Evolutionary conservation across 2,797 vertebrate genomes (phyloP).

Genomic region (Darevskia mixta): DNA sequence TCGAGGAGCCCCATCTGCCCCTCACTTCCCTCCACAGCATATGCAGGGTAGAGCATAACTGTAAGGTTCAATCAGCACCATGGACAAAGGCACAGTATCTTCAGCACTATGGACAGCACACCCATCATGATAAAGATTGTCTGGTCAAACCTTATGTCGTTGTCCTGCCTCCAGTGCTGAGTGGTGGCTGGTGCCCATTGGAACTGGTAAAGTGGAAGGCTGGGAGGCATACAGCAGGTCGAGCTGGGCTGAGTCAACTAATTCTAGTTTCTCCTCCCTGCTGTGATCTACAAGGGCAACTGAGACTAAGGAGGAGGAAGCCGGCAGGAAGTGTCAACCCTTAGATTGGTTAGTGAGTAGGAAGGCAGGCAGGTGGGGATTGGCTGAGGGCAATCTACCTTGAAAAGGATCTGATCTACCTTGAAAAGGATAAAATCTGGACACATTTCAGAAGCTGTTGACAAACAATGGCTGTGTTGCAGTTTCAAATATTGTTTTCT

Average conservation of each 20-base stretch:
- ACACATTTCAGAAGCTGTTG: not conserved
- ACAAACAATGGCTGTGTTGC: not conserved
- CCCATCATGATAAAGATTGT: not conserved
- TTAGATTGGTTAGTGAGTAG: no score
- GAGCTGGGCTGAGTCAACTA: not conserved
- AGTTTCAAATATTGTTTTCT: not conserved
- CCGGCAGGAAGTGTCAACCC: no score
- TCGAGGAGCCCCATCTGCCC: no score
- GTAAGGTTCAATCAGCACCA: not conserved
- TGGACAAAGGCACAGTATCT: not conserved
- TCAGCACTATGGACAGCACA: conserved; percentile 20
- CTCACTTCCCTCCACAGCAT: no score
- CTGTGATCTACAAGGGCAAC: no score
- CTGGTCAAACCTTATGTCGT: not conserved
- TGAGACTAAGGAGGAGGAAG: no score
- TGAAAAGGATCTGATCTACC: no score
- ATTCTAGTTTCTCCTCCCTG: not conserved
- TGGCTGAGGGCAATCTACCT: no score
- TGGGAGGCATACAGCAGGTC: no score
- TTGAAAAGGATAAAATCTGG: not conserved
- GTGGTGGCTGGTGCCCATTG: no score
- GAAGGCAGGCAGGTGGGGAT: no score
- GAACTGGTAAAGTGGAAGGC: no score
- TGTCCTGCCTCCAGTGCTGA: not conserved
- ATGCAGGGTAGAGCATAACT: not conserved